Conservation (phyloP, 2,888 invertebrate species). For the Nymphalis polychloros region DNA sequence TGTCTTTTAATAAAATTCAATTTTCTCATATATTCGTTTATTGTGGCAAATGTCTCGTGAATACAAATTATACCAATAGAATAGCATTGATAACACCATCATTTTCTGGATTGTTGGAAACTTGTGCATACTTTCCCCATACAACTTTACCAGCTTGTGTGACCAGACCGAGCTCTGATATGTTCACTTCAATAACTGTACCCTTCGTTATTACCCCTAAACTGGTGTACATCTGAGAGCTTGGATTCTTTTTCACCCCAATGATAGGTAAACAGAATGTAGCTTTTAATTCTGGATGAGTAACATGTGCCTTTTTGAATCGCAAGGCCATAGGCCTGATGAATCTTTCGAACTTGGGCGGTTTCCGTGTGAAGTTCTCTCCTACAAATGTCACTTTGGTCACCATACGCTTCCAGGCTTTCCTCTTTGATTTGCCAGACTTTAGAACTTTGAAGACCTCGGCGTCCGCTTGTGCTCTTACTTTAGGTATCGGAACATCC, state of each 20-base stretch:
- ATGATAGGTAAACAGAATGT: constrained; percentile 98
- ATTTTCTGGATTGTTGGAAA: constrained; percentile 99
- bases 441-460: constrained; percentile 97
- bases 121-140: constrained; percentile 99
- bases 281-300: constrained; percentile 99
- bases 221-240: constrained; percentile 97
- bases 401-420: constrained; percentile 99
- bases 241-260: constrained; percentile 99
- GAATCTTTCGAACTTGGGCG: constrained; percentile 99
- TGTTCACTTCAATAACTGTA: constrained; percentile 98
- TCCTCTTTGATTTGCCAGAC: constrained; percentile 95
- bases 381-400: constrained; percentile 99
- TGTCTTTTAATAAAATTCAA: constrained; percentile 28
- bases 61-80: constrained; percentile 88
- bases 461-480: constrained; percentile 96
- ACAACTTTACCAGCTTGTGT: constrained; percentile 99
- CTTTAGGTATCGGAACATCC: constrained; percentile 99
- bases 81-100: constrained; percentile 99
- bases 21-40: constrained; percentile 34
- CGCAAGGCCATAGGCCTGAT: constrained; percentile 98
- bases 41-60: constrained; percentile 33
- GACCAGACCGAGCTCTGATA: constrained; percentile 98
- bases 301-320: constrained; percentile 99
- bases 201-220: constrained; percentile 99
- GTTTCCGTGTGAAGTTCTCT: constrained; percentile 98